Conservation (phyloP, 2,113 vertebrate genomes). For the Pavo muticus region DNA sequence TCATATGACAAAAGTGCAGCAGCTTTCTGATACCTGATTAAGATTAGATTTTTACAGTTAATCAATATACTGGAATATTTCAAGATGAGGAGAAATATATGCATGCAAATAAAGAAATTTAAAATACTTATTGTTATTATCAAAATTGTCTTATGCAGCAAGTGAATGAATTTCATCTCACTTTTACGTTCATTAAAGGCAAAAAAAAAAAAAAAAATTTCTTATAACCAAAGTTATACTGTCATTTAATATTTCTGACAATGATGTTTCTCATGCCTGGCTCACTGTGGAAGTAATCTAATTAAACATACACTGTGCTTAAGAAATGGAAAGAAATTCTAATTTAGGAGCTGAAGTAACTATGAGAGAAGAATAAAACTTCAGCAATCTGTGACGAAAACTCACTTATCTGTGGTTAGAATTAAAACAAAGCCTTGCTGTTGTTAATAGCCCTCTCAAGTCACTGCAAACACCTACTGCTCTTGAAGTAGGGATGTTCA, state of each 20-base stretch:
- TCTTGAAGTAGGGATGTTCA: background rate
- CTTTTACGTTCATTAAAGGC: background rate
- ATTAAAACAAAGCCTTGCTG: background rate
- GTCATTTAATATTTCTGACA: background rate
- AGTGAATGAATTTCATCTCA: background rate
- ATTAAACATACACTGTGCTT: background rate
- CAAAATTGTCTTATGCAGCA: background rate
- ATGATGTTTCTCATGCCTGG: background rate
- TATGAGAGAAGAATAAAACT: background rate
- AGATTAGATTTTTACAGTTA: background rate
- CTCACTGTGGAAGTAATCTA: background rate
- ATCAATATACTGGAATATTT: background rate
- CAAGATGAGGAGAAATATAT: conserved; percentile 8
- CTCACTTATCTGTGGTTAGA: background rate
- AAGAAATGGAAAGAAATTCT: background rate
- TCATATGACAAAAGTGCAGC: background rate
- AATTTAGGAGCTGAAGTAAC: background rate
- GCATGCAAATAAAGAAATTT: background rate
- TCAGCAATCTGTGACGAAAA: background rate
- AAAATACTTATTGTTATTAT: background rate
- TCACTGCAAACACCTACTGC: background rate
- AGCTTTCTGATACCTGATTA: background rate
- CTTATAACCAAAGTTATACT: background rate
- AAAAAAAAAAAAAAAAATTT: background rate
- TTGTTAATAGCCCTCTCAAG: background rate